Base-by-base conservation (phyloP, 2,113 vertebrate genomes). In the Notechis scutatus region DNA sequence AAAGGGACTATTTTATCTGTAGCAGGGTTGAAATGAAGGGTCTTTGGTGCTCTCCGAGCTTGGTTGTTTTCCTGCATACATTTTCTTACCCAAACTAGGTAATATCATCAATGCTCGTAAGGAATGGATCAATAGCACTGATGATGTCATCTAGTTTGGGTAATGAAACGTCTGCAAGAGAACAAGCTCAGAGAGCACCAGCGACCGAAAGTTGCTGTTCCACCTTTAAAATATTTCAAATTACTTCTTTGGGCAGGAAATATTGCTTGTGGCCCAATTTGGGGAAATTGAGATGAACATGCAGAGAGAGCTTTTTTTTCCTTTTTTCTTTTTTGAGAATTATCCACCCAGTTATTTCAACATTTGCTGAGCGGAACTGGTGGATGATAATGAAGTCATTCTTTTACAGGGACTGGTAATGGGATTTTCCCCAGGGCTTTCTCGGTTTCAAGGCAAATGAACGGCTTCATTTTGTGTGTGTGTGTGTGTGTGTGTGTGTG, bases 401-500 rank as follows among this genome's bases (percentile, higher is more conserved):
- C 24, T 91, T 11, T 15, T 55, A 20, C 59, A 61, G 24, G 42
- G 26, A 11, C 23, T 15, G 39, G 81, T 69, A 81, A 64, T 26
- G 81, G 92, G 81, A 29, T 59, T 93, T 93, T 5, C 89, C 88
- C 92, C 45, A 18, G 55, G 92, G 56, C 23, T 93, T 93, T 90
- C 89, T 81, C 29, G 47, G 26, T 90, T 50, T 45, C 92, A 20
- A 64, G n/a, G 23, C 45, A 29, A 50, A 26, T 26, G 24, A 64
- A 81, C 69, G 7, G 1, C 2, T 8, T 54, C 3, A 9, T 85
- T 50, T 9, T 50, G 6, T 47, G 7, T 50, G 8, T 47, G 47
- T 8, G 47, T 47, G 47, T 47, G 47, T 50, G 47, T 50, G 47
- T 50, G 47, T 50, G 47, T 47, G 47, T 8, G 47, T 47, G 47